Evolutionary conservation across 37 sponge, comb jelly and placozoan genomes (phyloP).

Genomic region (Mnemiopsis leidyi): DNA sequence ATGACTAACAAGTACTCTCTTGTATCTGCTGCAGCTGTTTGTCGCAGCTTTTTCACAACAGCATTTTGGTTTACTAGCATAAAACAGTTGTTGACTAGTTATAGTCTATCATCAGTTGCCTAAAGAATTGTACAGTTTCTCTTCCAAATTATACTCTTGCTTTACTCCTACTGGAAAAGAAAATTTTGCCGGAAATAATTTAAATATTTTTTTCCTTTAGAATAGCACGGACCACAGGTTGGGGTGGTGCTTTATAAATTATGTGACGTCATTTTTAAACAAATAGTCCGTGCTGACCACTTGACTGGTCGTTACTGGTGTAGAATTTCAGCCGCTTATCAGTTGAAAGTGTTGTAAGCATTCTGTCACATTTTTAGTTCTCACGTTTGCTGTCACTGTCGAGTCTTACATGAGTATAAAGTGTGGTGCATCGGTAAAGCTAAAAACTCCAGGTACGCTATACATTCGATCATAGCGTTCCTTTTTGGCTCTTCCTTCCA

Average conservation of each 20-base stretch:
- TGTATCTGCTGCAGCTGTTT: too few relatives aligned
- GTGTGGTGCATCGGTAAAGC: background rate
- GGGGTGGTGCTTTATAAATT: too few relatives aligned
- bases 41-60: too few relatives aligned
- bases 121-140: too few relatives aligned
- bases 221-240: too few relatives aligned
- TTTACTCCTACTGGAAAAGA: too few relatives aligned
- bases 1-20: too few relatives aligned
- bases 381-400: background rate
- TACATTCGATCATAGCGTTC: background rate
- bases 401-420: background rate
- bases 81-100: too few relatives aligned
- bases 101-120: too few relatives aligned
- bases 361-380: background rate
- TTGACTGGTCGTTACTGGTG: background rate
- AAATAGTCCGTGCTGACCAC: background rate
- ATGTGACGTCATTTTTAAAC: background rate
- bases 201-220: background rate
- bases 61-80: too few relatives aligned
- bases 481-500: background rate
- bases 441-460: background rate
- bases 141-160: too few relatives aligned
- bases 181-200: too few relatives aligned
- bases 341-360: background rate
- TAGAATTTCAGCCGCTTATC: conserved; percentile 8